Evolutionary conservation across 2,113 vertebrate genomes (phyloP), one percentile per base, ranked within the genome.

Genomic region (Myotis lucifugus): DNA sequence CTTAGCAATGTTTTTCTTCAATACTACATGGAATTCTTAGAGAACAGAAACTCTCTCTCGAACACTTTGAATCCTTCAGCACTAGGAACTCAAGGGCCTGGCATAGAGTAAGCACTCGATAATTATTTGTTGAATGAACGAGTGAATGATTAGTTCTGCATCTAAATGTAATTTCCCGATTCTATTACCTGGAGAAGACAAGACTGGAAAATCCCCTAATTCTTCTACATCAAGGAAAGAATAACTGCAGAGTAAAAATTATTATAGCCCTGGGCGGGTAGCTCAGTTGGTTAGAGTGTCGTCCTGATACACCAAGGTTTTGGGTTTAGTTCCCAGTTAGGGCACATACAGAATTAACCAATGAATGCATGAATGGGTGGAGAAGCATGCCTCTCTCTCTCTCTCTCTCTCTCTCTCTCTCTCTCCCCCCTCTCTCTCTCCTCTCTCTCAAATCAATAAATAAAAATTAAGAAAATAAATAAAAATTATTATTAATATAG

Each of bases 91-190:
- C 59, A 56, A 91, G 23, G 32, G 3, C 23, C 32, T 54, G 40
- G 6, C 27, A 54, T 21, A 64, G 40, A 91, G 5, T 69, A 85
- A 32, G 42, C 10, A 37, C 19, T 70, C 13, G 9, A 32, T 82
- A 85, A 66, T 56, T 82, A 18, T 81, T 94, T 90, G 32, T 42
- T 77, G 29, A 72, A 64, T 69, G 64, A 32, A 88, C 21, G 18
- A 34, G 13, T 90, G 25, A 70, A 85, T 76, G 56, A 73, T 67
- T 67, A 74, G 66, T 85, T 74, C 50, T 90, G 64, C 15, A 67
- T 91, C 61, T 83, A 69, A 46, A 85, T 56, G 32, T 40, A 61
- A 76, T 91, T 85, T 85, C 40, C 78, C 56, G 52, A 82, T 85
- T 81, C 42, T 46, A 6, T 72, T 89, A 50, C 5, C n/a, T 25